phyloP scores from a whole-genome alignment of 2,113 vertebrate genomes.

The Ochotona curzoniae region DNA sequence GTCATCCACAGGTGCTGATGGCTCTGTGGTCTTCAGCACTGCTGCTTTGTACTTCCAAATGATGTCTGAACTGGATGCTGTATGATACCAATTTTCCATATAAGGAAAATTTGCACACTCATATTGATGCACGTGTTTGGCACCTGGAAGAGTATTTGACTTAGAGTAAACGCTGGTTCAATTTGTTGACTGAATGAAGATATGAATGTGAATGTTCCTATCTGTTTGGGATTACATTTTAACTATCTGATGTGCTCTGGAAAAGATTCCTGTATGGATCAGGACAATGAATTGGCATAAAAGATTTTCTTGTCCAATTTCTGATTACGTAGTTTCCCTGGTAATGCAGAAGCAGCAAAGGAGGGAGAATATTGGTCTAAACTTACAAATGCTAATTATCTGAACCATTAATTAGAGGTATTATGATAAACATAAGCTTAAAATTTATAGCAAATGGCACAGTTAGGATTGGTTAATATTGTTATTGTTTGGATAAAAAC shows the following conservation, averaged over 20 bases:
- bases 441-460: background rate
- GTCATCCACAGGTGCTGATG: background rate
- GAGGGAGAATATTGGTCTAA: background rate
- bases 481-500: background rate
- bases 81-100: background rate
- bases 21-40: background rate
- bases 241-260: background rate
- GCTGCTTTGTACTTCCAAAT: background rate
- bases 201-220: constrained; percentile 10
- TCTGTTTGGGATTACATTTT: constrained; percentile 20
- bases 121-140: background rate
- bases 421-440: background rate
- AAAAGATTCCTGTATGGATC: background rate
- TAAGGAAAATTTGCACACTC: background rate
- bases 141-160: background rate
- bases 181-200: background rate
- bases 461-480: background rate
- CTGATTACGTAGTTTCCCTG: background rate
- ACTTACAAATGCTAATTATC: background rate
- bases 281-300: background rate
- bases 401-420: background rate
- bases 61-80: background rate
- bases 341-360: background rate
- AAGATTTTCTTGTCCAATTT: background rate
- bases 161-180: background rate